These are phyloP conservation scores for Ephialtes manifestator DNA, from an alignment of 2,888 invertebrate species.

Conservation along the genomic window DNA sequence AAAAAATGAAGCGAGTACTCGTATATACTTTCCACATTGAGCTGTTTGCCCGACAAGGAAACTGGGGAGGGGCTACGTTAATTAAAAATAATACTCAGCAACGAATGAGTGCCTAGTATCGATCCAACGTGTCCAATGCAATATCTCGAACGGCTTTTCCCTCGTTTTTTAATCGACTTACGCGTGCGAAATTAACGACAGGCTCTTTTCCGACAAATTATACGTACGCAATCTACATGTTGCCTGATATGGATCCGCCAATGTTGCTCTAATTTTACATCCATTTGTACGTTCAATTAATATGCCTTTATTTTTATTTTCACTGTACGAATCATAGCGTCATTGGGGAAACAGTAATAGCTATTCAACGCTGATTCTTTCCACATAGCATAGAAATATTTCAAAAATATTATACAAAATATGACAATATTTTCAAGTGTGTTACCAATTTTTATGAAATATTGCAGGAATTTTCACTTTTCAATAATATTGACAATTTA, in stretches of 20 bases:
- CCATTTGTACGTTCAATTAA: not conserved
- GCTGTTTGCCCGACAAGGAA: slow-evolving; percentile 13
- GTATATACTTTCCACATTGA: slow-evolving; percentile 14
- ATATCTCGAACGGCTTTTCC: slow-evolving; percentile 51
- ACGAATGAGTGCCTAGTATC: slow-evolving; percentile 43
- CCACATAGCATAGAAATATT: no score
- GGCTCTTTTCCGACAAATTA: slow-evolving; percentile 10
- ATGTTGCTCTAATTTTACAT: slow-evolving; percentile 8
- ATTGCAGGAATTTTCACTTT: no score
- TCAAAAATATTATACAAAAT: not conserved
- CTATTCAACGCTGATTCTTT: not conserved
- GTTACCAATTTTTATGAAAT: no score
- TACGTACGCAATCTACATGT: not conserved
- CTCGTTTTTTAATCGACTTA: slow-evolving; percentile 55
- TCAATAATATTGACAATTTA: no score
- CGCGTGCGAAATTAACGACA: slow-evolving; percentile 34
- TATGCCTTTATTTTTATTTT: not conserved
- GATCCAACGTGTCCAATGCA: slow-evolving; percentile 40
- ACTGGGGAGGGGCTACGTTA: slow-evolving; percentile 29
- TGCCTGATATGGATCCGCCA: not conserved
- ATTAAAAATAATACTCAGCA: slow-evolving; percentile 60
- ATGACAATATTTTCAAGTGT: no score
- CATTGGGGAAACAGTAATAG: slow-evolving; percentile 19
- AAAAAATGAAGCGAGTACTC: slow-evolving; percentile 16
- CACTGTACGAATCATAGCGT: slow-evolving; percentile 11